Evolutionary conservation across 2,888 invertebrate genomes (phyloP), one percentile per base, ranked within the genome.

Genomic region (Troides helena): DNA sequence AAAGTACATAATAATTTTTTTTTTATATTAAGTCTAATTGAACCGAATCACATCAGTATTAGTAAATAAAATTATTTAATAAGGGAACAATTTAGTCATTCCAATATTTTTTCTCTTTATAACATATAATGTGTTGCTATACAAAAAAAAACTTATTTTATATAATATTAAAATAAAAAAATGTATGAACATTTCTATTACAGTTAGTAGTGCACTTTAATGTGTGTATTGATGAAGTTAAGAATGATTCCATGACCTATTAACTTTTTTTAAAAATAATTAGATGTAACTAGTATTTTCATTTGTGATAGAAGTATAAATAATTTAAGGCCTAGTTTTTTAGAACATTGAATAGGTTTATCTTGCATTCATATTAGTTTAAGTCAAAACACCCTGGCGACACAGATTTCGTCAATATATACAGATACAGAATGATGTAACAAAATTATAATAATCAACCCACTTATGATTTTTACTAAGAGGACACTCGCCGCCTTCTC

Each of bases 311-410:
- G 21, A n/a, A 10, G 50, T 43, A 43, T 50, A 25, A 46, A 59
- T 65, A 53, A 60, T 3, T 30, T 65, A 69, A 61, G 69, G 65
- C 68, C 69, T 69, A 69, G 61, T 30, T 53, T 53, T 56, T 56
- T 56, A 56, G 21, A 56, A 56, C 56, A n/a, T 8, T 21, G 21
- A 10, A n/a, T 59, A 59, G 12, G 25, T 59, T 59, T 14, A 25
- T 59, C 14, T 59, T 59, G 56, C n/a, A 21, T 56, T 56, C 46
- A 3, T 30, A 30, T 30, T 30, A 46, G 46, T 46, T 46, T 43
- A 46, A 12, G 14, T 46, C 46, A 46, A 46, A 46, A 12, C 10
- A 2, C 46, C 1, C 14, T 2, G 12, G 46, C 14, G 14, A 46
- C 14, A 46, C 46, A 12, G 46, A 46, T 14, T 46, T 46, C 5